Percentiles rank a stretch among this genome's conserved stretches.
These are phyloP conservation scores for Chionomys nivalis DNA, from an alignment of 2,113 vertebrate species.

Conservation along the genomic window DNA sequence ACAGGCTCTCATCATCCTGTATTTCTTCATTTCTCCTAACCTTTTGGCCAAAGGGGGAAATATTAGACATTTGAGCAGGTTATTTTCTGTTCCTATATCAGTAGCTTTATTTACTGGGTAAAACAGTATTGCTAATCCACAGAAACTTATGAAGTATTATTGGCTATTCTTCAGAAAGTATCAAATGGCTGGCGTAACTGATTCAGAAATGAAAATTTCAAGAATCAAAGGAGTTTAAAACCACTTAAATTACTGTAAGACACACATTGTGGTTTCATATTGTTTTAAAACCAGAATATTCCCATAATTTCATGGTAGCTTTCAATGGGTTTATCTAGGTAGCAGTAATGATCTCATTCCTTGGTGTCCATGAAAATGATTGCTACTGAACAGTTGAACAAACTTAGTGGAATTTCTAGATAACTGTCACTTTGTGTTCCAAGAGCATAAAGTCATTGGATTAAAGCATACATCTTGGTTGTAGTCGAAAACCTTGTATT, in stretches of 20 bases:
- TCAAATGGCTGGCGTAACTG: neutral
- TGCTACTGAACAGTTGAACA: neutral
- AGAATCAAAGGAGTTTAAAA: neutral
- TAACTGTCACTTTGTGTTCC: neutral
- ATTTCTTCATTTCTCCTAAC: neutral
- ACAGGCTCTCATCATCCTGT: neutral
- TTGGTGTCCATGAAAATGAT: neutral
- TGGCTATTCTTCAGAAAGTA: neutral
- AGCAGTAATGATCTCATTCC: neutral
- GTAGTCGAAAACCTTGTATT: neutral
- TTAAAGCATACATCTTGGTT: neutral
- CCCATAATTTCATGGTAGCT: neutral
- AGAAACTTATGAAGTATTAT: neutral
- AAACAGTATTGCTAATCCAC: neutral
- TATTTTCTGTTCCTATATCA: neutral
- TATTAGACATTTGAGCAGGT: neutral
- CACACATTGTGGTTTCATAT: neutral
- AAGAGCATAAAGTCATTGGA: neutral
- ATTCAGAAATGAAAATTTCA: constrained; percentile 14
- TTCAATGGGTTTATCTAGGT: neutral
- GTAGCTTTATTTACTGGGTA: neutral
- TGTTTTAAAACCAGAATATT: neutral
- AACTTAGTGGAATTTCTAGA: neutral
- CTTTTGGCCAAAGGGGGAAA: neutral
- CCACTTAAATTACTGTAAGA: neutral